Conservation (phyloP, 2,888 invertebrate genomes). For the Himalopsyche japonica region DNA sequence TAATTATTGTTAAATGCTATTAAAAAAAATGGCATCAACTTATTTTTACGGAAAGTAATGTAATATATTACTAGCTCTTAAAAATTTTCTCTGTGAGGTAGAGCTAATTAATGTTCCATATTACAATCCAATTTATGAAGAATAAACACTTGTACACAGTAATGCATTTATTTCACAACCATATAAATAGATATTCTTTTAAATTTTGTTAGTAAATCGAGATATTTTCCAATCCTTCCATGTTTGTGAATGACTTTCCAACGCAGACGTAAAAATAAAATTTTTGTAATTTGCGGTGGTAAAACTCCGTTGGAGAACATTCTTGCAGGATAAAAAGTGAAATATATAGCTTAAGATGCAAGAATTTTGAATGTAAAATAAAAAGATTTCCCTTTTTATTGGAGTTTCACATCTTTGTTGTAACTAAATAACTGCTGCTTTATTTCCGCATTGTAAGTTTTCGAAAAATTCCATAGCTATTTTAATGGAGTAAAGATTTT, state of each 20-base stretch:
- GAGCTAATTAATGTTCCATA: too few relatives aligned
- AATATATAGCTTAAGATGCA: neutral
- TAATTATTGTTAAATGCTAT: too few relatives aligned
- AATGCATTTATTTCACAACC: too few relatives aligned
- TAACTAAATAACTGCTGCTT: neutral
- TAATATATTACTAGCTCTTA: too few relatives aligned
- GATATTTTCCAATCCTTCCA: neutral
- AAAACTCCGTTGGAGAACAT: neutral
- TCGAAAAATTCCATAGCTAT: neutral
- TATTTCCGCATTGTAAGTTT: neutral
- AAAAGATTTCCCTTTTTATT: constrained; percentile 2
- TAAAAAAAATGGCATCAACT: too few relatives aligned
- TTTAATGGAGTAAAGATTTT: neutral
- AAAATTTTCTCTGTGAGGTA: too few relatives aligned
- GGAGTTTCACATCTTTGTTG: neutral
- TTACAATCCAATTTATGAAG: too few relatives aligned
- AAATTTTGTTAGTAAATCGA: too few relatives aligned
- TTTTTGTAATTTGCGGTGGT: neutral
- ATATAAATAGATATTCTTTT: too few relatives aligned
- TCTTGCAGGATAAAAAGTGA: neutral
- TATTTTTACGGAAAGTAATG: too few relatives aligned
- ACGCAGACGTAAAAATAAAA: neutral
- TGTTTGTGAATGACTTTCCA: neutral
- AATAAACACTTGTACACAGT: too few relatives aligned
- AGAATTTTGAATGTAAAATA: constrained; percentile 3